phyloP scores from a whole-genome alignment of 2,113 vertebrate species.

The Willisornis vidua region DNA sequence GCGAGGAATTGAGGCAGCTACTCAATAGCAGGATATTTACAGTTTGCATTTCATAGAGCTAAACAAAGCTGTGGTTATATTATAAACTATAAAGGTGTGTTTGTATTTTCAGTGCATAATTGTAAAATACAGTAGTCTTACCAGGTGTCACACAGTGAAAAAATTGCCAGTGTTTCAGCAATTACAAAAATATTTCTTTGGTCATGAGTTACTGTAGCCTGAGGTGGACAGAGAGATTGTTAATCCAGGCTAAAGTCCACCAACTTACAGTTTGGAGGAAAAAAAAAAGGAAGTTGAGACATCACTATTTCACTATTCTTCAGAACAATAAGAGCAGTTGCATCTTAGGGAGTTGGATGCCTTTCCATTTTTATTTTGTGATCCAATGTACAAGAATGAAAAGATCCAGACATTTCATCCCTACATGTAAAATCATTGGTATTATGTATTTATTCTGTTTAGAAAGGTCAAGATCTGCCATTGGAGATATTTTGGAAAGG shows the following conservation, averaged over 20 bases:
- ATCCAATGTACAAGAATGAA: neutral
- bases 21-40: neutral
- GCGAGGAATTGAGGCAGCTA: neutral
- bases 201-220: conserved; percentile 25
- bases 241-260: neutral
- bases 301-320: neutral
- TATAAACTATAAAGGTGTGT: conserved; percentile 28
- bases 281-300: neutral
- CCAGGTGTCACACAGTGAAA: conserved; percentile 40
- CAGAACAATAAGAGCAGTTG: neutral
- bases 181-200: neutral
- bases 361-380: conserved; percentile 2
- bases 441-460: neutral
- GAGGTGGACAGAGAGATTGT: neutral
- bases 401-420: neutral
- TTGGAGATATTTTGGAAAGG: neutral
- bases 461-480: neutral
- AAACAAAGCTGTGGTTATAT: conserved; percentile 56
- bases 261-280: neutral
- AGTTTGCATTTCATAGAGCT: conserved; percentile 35
- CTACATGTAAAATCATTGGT: neutral
- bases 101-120: conserved; percentile 44
- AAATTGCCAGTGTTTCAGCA: conserved; percentile 40
- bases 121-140: conserved; percentile 43
- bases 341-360: neutral